phyloP scores from a whole-genome alignment of 1,140 invertebrate genomes.

The Pseudoatta argentina region DNA sequence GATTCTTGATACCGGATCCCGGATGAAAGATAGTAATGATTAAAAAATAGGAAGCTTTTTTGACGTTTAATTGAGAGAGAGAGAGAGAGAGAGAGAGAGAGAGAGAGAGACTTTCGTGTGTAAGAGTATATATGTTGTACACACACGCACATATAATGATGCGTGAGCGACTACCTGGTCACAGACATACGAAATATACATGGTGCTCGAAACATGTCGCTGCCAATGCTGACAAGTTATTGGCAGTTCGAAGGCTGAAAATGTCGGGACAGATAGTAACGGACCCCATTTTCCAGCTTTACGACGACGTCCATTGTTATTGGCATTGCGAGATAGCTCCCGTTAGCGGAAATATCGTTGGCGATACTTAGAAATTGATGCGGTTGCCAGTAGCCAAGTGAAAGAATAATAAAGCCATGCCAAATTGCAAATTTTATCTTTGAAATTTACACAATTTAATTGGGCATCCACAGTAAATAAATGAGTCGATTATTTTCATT shows the following conservation, averaged over 20 bases:
- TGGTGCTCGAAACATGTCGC: slow-evolving; percentile 3
- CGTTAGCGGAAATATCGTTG: slow-evolving; percentile 56
- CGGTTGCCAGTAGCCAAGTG: neutral
- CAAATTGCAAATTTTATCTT: slow-evolving; percentile 20
- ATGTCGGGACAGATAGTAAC: slow-evolving; percentile 74
- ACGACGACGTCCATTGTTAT: slow-evolving; percentile 82
- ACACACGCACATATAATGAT: neutral
- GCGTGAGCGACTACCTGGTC: slow-evolving; percentile 19
- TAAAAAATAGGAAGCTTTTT: neutral
- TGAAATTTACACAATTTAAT: slow-evolving; percentile 54
- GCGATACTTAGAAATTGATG: slow-evolving; percentile 50
- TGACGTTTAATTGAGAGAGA: neutral
- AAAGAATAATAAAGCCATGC: neutral
- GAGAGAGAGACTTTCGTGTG: too few species aligned
- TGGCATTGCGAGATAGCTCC: slow-evolving; percentile 70
- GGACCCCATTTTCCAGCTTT: slow-evolving; percentile 80
- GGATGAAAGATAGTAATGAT: too few species aligned
- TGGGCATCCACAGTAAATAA: neutral
- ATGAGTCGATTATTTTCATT: slow-evolving; percentile 14
- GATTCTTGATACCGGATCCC: neutral
- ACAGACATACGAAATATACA: neutral
- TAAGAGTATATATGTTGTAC: too few species aligned
- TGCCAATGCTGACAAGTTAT: slow-evolving; percentile 77
- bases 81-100: too few species aligned
- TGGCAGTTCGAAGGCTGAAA: slow-evolving; percentile 79